Evolutionary conservation across 2,797 vertebrate species (phyloP), one percentile per base, ranked within the genome.

Genomic region (Sardinella longiceps): DNA sequence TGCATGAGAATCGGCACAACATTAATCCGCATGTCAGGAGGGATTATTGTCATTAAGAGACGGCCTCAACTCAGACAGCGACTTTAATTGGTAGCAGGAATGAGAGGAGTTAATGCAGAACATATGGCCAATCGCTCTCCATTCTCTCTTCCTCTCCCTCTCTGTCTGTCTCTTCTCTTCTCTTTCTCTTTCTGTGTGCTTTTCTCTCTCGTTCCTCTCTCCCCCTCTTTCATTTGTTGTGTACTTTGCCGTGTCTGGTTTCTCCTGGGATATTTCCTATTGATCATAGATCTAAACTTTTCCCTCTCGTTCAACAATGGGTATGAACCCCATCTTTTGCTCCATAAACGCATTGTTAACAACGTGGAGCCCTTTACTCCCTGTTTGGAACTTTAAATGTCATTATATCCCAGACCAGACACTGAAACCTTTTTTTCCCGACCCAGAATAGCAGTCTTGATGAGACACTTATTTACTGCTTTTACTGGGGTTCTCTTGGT

Each of bases 41-140:
- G 14, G 15, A 46, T 85, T 82, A 82, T 56, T 48, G 23, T 88
- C 81, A 58, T 81, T 45, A n/a, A 74, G 23, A 80, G 60, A 74
- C 39, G 33, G 43, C 25, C 50, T 83, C 33, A 14, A 84, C 28
- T 53, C 28, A 23, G 80, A 80, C 46, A 30, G 63, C 70, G 50
- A 50, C 81, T 77, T 74, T 85, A 83, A 88, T 87, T 83, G 83
- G 50, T 74, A 53, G 81, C 82, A 87, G 83, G 87, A 85, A 87
- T 77, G 84, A 74, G 23, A 81, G 50, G 74, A 82, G 84, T 80
- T 86, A 87, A 88, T 84, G 37, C 48, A 25, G 81, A 84, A 77
- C 85, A 80, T 82, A 81, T 88, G 86, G 81, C 20, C n/a, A 77
- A 25, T 81, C 83, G 30, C 43, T 84, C 20, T 30, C 15, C 39